Evolutionary conservation across 2,113 vertebrate species (phyloP).

Genomic region (Sula dactylatra): DNA sequence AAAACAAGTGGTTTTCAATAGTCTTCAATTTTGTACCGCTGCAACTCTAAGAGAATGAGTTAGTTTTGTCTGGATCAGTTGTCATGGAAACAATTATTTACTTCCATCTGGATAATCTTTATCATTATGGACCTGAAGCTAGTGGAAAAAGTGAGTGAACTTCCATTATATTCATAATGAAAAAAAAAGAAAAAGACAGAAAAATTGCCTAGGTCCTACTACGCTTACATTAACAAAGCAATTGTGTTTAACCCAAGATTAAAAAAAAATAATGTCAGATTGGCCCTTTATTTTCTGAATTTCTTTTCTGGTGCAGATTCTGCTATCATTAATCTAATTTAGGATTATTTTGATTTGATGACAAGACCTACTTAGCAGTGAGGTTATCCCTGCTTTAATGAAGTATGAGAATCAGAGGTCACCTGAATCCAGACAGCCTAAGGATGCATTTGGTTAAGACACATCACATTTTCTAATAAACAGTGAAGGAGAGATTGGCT

Average conservation of each 20-base stretch:
- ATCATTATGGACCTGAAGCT: not conserved
- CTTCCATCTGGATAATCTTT: not conserved
- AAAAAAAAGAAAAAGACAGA: no score
- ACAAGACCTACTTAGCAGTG: not conserved
- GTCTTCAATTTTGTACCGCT: not conserved
- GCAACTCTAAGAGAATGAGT: not conserved
- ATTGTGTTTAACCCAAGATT: not conserved
- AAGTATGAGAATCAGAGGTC: not conserved
- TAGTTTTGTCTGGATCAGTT: not conserved
- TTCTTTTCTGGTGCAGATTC: not conserved
- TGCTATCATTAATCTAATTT: not conserved
- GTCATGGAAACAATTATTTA: slow-evolving; percentile 45
- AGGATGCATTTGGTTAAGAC: not conserved
- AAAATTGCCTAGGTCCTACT: not conserved
- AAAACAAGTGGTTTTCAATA: not conserved
- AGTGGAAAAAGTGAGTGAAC: not conserved
- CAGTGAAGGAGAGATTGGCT: not conserved
- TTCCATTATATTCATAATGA: no score
- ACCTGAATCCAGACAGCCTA: not conserved
- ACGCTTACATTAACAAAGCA: not conserved
- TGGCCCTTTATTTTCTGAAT: not conserved
- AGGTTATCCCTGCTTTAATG: not conserved
- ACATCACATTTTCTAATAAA: not conserved
- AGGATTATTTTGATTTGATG: not conserved
- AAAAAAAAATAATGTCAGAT: not conserved